Evolutionary conservation across 2,797 vertebrate genomes (phyloP).

Genomic region (Cirrhinus molitorella): DNA sequence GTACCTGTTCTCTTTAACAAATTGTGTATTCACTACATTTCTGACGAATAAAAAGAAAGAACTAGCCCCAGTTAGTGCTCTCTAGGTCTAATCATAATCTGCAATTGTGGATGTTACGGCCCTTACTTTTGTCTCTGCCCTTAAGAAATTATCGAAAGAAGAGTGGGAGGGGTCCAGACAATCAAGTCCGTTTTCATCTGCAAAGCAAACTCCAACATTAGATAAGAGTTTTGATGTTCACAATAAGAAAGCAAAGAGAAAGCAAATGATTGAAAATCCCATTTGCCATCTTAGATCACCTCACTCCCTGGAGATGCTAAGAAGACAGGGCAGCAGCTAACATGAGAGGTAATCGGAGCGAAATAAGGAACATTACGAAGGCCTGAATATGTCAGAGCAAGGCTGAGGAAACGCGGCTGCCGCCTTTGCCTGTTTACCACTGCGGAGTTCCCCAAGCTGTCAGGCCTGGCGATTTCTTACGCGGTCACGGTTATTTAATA

Average conservation of each 20-base stretch:
- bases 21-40: too few species aligned
- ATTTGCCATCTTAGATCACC: conserved; percentile 67
- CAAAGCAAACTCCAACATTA: conserved; percentile 1
- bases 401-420: conserved; percentile 48
- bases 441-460: conserved; percentile 64
- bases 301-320: conserved; percentile 56
- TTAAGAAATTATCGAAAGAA: conserved; percentile 8
- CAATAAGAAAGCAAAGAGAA: conserved; percentile 15
- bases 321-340: conserved; percentile 58
- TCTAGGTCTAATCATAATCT: conserved; percentile 8
- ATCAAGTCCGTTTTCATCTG: conserved; percentile 27
- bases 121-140: conserved; percentile 15
- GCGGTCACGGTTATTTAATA: conserved; percentile 46
- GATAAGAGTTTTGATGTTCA: conserved; percentile 31
- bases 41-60: too few species aligned
- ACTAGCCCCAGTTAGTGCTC: not conserved
- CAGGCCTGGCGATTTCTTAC: conserved; percentile 54
- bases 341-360: conserved; percentile 67
- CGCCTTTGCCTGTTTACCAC: conserved; percentile 57
- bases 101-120: not conserved
- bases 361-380: conserved; percentile 66
- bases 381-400: conserved; percentile 74
- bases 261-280: conserved; percentile 65
- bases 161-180: not conserved
- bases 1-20: too few species aligned